A percentile compares a stretch with the other conserved stretches of the same genome.
Conservation (phyloP, 2,888 invertebrate genomes). For the Pinctada fucata region DNA sequence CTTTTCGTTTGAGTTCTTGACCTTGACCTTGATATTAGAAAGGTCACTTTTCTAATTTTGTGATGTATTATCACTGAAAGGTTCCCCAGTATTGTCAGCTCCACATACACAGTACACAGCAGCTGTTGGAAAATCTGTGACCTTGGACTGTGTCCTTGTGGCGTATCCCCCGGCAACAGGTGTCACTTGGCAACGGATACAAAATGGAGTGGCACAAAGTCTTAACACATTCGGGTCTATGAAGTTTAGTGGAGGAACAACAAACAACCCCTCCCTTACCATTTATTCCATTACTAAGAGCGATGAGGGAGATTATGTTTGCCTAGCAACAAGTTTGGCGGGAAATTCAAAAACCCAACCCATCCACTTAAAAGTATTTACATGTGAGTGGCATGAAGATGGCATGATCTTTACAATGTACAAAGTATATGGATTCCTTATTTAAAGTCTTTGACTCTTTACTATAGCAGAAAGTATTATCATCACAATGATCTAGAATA, state of each 20-base stretch:
- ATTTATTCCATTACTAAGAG: slow-evolving; percentile 15
- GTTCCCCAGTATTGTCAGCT: slow-evolving; percentile 17
- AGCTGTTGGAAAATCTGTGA: slow-evolving; percentile 26
- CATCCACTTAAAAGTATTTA: not conserved
- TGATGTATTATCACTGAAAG: not conserved
- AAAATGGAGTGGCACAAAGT: slow-evolving; percentile 4
- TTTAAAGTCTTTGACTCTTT: not conserved
- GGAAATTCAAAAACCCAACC: slow-evolving; percentile 1
- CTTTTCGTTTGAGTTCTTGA: too few relatives aligned
- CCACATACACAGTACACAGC: slow-evolving; percentile 16
- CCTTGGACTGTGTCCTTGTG: slow-evolving; percentile 26
- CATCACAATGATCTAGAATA: too few relatives aligned
- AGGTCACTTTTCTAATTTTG: too few relatives aligned
- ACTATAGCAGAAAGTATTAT: not conserved
- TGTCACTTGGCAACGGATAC: slow-evolving; percentile 24
- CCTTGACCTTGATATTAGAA: too few relatives aligned
- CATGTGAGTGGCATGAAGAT: not conserved
- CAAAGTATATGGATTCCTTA: too few relatives aligned
- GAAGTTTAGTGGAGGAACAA: slow-evolving; percentile 3
- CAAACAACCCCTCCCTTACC: slow-evolving; percentile 20
- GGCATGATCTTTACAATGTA: too few relatives aligned
- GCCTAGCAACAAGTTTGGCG: slow-evolving; percentile 22
- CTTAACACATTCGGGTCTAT: not conserved
- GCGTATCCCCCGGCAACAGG: slow-evolving; percentile 20
- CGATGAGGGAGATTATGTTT: slow-evolving; percentile 29